Base-by-base conservation (phyloP, 53 echinoderm and acorn worm species). In the Holothuria leucospilota region DNA sequence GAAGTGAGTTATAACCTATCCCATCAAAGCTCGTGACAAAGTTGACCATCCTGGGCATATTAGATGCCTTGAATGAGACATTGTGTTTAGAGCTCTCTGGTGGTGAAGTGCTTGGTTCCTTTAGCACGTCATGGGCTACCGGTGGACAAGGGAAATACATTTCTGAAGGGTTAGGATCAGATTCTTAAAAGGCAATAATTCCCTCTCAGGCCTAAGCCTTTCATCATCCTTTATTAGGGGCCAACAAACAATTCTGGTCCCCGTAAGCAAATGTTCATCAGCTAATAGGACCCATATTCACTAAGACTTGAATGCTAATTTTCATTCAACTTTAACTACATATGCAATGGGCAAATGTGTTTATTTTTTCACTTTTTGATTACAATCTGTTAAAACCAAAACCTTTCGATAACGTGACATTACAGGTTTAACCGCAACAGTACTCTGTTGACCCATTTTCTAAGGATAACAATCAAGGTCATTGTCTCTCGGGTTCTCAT, bases 401-500 rank as follows among this genome's bases (percentile, higher is more conserved):
- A 88, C n/a, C 88, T 42, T 40, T 92, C 88, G n/a, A 88, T 92
- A n/a, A 92, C 13, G 63, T 88, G 0, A 92, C 88, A 85, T 88
- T 88, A 23, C n/a, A n/a, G n/a, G 86, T 86, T 42, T 81, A 28
- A 14, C 87, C 81, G 34, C 42, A 38, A 85, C 89, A 89, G 40
- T 87, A 81, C 23, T 82, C 69, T 23, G n/a, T n/a, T n/a, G n/a
- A 87, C 83, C 91, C 88, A 88, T 27, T 84, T 73, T 8, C 85
- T 11, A 18, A 92, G 70, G 24, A 92, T 84, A 0, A 70, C 67
- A 69, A n/a, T 52, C 40, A 28, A 92, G 25, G n/a, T 67, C 21
- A 26, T 85, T 64, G n/a, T n/a, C n/a, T 69, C 81, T 84, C 23
- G 88, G 88, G 34, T 85, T 70, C 15, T 92, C 88, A 28, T 16